These are phyloP conservation scores for Abscondita cerata DNA, from an alignment of 2,888 invertebrate genomes.

Conservation along the genomic window DNA sequence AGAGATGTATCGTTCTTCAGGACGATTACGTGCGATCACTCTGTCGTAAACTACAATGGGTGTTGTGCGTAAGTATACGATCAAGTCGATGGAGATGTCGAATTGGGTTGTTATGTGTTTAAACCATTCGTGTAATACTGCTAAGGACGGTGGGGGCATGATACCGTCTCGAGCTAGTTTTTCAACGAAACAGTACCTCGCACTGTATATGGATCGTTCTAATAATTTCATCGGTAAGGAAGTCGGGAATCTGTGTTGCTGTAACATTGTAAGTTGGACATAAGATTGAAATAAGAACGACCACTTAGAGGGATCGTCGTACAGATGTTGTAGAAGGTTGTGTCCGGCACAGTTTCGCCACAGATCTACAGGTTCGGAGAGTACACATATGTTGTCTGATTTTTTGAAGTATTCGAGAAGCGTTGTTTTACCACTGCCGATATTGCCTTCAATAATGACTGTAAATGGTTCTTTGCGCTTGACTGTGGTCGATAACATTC, in stretches of 20 bases:
- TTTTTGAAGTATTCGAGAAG: conserved; percentile 83
- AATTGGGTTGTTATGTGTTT: conserved; percentile 71
- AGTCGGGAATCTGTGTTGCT: conserved; percentile 68
- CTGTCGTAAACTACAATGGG: conserved; percentile 77
- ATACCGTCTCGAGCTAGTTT: conserved; percentile 68
- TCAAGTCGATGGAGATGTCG: conserved; percentile 74
- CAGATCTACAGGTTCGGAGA: conserved; percentile 78
- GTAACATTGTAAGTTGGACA: conserved; percentile 80
- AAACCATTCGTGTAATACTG: conserved; percentile 78
- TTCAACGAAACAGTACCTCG: conserved; percentile 79
- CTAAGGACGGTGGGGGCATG: conserved; percentile 69
- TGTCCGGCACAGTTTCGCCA: conserved; percentile 83
- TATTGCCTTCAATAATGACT: conserved; percentile 88
- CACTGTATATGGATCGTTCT: conserved; percentile 66
- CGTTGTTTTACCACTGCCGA: conserved; percentile 90
- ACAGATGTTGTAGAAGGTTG: conserved; percentile 79
- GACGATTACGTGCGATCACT: conserved; percentile 70
- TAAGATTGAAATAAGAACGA: conserved; percentile 83
- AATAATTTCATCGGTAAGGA: conserved; percentile 66
- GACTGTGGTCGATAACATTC: conserved; percentile 13
- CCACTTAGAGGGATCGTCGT: conserved; percentile 77
- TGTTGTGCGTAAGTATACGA: conserved; percentile 76
- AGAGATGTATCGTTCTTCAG: conserved; percentile 76
- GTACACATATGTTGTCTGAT: conserved; percentile 69
- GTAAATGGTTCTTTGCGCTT: conserved; percentile 67